A percentile compares a stretch with the other conserved stretches of the same genome.
These are phyloP conservation scores for Dasypogon diadema DNA, from an alignment of 2,888 invertebrate species.

Conservation along the genomic window DNA sequence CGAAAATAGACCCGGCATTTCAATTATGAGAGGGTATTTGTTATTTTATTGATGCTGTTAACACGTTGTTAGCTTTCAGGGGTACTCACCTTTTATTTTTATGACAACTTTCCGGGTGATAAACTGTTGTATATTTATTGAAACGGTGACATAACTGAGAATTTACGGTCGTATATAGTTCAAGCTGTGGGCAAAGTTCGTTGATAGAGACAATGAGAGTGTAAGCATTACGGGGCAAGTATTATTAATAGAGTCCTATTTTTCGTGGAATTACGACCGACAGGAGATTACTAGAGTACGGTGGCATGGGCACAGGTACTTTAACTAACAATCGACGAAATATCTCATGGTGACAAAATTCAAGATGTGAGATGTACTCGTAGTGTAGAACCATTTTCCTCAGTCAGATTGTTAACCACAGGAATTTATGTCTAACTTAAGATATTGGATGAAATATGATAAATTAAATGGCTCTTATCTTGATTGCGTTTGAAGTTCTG, in stretches of 20 bases:
- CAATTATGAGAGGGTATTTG: conserved; percentile 55
- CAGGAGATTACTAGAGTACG: not conserved
- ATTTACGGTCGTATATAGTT: conserved; percentile 40
- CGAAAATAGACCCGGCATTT: conserved; percentile 51
- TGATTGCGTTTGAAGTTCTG: too few species aligned
- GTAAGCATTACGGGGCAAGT: conserved; percentile 15
- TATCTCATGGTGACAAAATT: too few species aligned
- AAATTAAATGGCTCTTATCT: too few species aligned
- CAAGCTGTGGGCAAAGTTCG: conserved; percentile 7
- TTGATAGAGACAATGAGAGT: conserved; percentile 9
- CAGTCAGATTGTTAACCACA: too few species aligned
- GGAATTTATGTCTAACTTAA: too few species aligned
- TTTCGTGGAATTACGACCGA: not conserved
- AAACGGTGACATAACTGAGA: conserved; percentile 51
- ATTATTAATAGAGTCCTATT: conserved; percentile 41
- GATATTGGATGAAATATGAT: too few species aligned
- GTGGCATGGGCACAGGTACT: not conserved
- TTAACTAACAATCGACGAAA: not conserved
- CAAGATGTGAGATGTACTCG: too few species aligned
- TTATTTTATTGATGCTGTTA: conserved; percentile 56
- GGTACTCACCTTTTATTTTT: conserved; percentile 55
- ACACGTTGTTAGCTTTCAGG: conserved; percentile 55
- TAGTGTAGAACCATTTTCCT: too few species aligned
- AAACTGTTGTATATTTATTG: conserved; percentile 55
- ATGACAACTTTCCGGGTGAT: conserved; percentile 56